phyloP scores from a whole-genome alignment of 2,113 vertebrate species.

The Coturnix japonica region DNA sequence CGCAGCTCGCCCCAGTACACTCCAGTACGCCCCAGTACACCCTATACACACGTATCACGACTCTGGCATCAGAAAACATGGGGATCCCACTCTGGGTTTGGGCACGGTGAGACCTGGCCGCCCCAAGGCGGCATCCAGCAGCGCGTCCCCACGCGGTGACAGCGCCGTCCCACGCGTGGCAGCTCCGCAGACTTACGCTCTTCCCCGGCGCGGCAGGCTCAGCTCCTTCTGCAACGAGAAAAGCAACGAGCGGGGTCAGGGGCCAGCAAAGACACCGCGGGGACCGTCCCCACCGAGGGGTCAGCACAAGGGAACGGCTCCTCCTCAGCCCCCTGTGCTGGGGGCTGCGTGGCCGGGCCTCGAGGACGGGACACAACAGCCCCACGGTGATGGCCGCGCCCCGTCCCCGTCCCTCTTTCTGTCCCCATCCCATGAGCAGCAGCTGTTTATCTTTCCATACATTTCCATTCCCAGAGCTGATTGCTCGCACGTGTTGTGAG shows the following conservation, averaged over 20 bases:
- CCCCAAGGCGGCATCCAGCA: neutral
- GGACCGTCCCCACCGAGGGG: rapidly evolving
- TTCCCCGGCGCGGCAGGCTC: conserved; percentile 91
- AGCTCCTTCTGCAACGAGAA: conserved; percentile 89
- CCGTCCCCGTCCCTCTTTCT: neutral
- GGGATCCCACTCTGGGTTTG: rapidly evolving
- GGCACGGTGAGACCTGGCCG: neutral
- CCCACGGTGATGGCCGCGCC: neutral
- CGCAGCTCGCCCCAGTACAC: neutral
- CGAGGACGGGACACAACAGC: rapidly evolving
- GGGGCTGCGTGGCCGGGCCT: neutral
- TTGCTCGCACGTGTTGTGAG: neutral
- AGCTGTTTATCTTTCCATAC: conserved; percentile 15
- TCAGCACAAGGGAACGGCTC: neutral
- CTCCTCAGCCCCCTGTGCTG: neutral
- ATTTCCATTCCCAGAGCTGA: neutral
- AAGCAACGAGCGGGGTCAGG: neutral
- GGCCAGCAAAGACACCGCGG: rapidly evolving
- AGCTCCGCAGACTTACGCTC: conserved; percentile 83
- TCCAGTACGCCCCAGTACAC: neutral
- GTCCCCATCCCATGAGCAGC: rapidly evolving
- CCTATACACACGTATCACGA: rapidly evolving
- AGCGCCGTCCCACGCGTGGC: neutral
- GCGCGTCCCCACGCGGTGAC: neutral
- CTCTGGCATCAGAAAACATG: rapidly evolving